A percentile compares a stretch with the other conserved stretches of the same genome.
Evolutionary conservation across 2,113 vertebrate species (phyloP).

Genomic region (Gallinago undulata): DNA sequence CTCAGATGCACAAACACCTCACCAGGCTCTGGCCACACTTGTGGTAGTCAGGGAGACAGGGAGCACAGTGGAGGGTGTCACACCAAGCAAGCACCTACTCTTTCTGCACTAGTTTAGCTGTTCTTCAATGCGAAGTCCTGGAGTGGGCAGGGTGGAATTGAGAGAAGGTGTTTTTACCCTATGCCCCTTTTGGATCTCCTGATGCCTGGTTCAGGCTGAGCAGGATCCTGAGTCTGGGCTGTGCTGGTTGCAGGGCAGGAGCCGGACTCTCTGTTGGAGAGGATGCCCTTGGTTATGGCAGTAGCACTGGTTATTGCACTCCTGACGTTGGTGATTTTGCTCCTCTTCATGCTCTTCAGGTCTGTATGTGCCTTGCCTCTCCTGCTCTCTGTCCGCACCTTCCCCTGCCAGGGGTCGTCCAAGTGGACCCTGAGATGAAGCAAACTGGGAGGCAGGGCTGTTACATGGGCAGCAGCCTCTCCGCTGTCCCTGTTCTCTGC

Average conservation of each 20-base stretch:
- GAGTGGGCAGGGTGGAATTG: neutral
- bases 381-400: neutral
- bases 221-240: neutral
- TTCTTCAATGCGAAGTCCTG: neutral
- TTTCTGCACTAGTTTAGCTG: neutral
- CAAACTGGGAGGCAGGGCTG: neutral
- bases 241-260: neutral
- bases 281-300: rapidly evolving
- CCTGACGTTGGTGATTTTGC: constrained; percentile 16
- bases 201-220: rapidly evolving
- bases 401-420: neutral
- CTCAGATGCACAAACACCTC: neutral
- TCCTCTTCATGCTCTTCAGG: neutral
- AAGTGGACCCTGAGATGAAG: neutral
- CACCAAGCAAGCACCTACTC: neutral
- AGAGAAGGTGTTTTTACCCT: neutral
- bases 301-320: neutral
- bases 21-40: rapidly evolving
- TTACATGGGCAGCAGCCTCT: neutral
- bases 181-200: rapidly evolving
- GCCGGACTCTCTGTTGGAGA: rapidly evolving
- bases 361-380: neutral
- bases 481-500: neutral
- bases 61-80: rapidly evolving
- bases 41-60: neutral